Base-by-base conservation (phyloP, 2,797 vertebrate species). In the Bucorvus abyssinicus region DNA sequence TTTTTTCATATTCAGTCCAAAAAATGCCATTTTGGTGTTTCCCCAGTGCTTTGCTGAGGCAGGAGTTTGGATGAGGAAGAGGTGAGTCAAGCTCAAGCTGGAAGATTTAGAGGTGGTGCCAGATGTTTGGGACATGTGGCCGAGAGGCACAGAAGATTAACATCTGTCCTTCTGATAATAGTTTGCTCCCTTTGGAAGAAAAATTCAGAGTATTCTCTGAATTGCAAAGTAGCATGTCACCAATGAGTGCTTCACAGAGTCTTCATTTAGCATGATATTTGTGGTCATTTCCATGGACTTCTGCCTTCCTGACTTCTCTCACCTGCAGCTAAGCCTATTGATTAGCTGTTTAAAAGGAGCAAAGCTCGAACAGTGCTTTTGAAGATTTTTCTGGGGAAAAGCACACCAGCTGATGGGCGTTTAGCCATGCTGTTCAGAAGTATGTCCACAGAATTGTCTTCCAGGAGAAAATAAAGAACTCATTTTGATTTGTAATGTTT, bases 31-130 rank as follows among this genome's bases (percentile, higher is more conserved):
- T 91, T 93, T 91, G 92, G 94, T 95, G 89, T 91, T 95, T 95
- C 91, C 91, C 84, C 65, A 63, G 92, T 84, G 91, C 91, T 95
- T 93, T 97, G 94, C 92, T 96, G 96, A 95, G 82, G 76, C 76
- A 96, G 89, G 89, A 85, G 27, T 91, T 95, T 94, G 94, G 87
- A 93, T 89, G 89, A 93, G 75, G 79, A 78, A 71, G 69, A 88
- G 73, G 65, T 95, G 94, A 96, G 69, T 93, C 91, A 94, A 84
- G 19, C 82, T 93, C 30, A 90, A 91, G 47, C 79, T 92, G 36
- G 82, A 69, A 92, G 87, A 89, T 92, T 61, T 57, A 69, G 82
- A 89, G 76, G 53, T 80, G 69, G 30, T 94, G 89, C 91, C 89
- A 96, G 85, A 95, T 94, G 69, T 89, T 96, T 91, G 84, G 90